Base-by-base conservation (phyloP, 1,140 invertebrate species). In the Stegodyphus mimosarum region DNA sequence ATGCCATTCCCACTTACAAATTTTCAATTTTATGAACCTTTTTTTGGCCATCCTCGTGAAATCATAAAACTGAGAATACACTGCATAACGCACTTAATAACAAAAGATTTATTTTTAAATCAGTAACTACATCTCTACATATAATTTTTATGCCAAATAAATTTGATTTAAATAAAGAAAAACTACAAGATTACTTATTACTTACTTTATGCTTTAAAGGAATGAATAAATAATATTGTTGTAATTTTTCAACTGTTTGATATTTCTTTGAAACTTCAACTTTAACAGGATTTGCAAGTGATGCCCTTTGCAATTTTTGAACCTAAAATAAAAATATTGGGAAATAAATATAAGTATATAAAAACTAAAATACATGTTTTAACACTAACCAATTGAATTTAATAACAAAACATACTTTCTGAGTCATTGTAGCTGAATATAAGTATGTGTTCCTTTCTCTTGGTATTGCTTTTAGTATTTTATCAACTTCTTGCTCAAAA, bases 351-450 rank as follows among this genome's bases (percentile, higher is more conserved):
- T 48, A 17, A 71, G 1, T 11, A 71, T 71, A 10, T 50, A 71
- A 50, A 49, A 49, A 51, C 3, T n/a, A 64, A 50, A 66, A 66
- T 74, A 4, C 33, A 66, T 49, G 0, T 64, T 49, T 55, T 18
- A 17, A 13, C n/a, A 72, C 6, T 17, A 72, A 15, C 50, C 48
- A 67, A 72, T 6, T 17, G 49, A 50, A 49, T 50, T 72, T 48
- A 60, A 55, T 60, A 17, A 55, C 13, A 79, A 55, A 9, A 78
- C 18, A 70, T 79, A 99, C 97, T 92, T 99, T 99, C 90, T 98
- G 98, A 0, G 97, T 99, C 98, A 99, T 99, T 18, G 98, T 99
- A 5, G 98, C 98, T 3, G 97, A 98, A 91, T 98, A 99, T 49
- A 99, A 90, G 87, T 95, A 95, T 0, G 97, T 99, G 78, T 93